A percentile compares a stretch with the other conserved stretches of the same genome.
These are phyloP conservation scores for Ahaetulla prasina DNA, from an alignment of 2,113 vertebrate genomes.

Conservation along the genomic window DNA sequence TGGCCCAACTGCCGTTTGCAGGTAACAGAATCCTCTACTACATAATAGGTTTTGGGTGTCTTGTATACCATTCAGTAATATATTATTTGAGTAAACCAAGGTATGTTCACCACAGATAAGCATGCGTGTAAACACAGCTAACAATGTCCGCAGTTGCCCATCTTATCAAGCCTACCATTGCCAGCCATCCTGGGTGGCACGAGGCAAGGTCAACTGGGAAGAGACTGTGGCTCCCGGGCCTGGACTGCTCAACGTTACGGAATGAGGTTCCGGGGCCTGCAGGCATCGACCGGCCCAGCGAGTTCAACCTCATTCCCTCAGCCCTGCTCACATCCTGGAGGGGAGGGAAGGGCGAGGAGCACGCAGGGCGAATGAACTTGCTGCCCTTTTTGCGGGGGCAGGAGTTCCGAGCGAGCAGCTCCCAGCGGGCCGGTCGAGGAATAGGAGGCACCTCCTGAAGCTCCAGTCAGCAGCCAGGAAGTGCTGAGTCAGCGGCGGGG, in stretches of 20 bases:
- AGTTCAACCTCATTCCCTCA: conserved; percentile 64
- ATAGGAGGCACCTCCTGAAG: not conserved
- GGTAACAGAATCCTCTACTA: not conserved
- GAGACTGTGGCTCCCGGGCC: not conserved
- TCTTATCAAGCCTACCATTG: not conserved
- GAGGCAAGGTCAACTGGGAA: not conserved
- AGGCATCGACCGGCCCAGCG: conserved; percentile 53
- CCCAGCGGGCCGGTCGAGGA: not conserved
- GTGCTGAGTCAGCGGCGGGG: not conserved
- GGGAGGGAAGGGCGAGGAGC: conserved; percentile 40
- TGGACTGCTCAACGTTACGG: conserved; percentile 41
- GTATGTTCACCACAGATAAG: not conserved
- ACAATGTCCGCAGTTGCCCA: not conserved
- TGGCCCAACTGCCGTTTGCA: not conserved
- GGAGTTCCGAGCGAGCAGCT: not conserved
- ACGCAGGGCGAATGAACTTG: not conserved
- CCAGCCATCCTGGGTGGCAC: not conserved
- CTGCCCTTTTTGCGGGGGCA: conserved; percentile 44
- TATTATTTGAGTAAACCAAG: not conserved
- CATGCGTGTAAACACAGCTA: not conserved
- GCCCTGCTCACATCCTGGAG: conserved; percentile 62
- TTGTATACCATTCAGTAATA: not conserved
- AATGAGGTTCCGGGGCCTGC: conserved; percentile 50
- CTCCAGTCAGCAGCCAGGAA: not conserved
- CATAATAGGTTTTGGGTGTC: not conserved